Percentiles rank a stretch among this genome's conserved stretches.
These are phyloP conservation scores for Drosophila mayri DNA, from an alignment of 1,140 invertebrate species.

Conservation along the genomic window DNA sequence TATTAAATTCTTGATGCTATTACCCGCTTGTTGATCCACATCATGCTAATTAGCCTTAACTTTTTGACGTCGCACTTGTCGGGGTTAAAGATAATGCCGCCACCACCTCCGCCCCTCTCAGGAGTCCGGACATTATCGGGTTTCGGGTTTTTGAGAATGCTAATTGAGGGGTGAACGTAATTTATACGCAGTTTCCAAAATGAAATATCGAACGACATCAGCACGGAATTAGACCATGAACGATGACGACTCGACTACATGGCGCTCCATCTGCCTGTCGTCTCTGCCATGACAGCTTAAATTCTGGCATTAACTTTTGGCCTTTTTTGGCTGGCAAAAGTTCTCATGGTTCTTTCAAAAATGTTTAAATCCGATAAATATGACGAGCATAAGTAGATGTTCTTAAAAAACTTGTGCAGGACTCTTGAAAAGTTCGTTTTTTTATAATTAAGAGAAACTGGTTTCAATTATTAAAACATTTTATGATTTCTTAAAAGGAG, in stretches of 20 bases:
- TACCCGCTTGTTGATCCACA: slow-evolving; percentile 51
- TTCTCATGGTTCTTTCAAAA: slow-evolving; percentile 14
- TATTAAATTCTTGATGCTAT: slow-evolving; percentile 43
- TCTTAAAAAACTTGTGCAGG: neutral
- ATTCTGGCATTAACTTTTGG: slow-evolving; percentile 13
- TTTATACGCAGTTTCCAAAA: slow-evolving; percentile 31
- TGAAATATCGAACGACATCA: slow-evolving; percentile 39
- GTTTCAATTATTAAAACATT: neutral
- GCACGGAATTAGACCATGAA: slow-evolving; percentile 6
- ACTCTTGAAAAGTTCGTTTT: neutral
- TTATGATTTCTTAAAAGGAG: neutral
- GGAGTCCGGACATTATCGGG: slow-evolving; percentile 34
- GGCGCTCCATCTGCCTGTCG: slow-evolving; percentile 8
- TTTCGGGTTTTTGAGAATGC: slow-evolving; percentile 37
- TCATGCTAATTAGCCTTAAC: slow-evolving; percentile 51
- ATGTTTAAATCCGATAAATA: slow-evolving; percentile 9
- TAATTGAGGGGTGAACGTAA: slow-evolving; percentile 47
- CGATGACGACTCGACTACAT: slow-evolving; percentile 4
- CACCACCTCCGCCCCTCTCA: neutral
- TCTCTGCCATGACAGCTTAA: slow-evolving; percentile 21
- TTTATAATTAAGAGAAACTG: neutral
- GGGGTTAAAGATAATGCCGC: slow-evolving; percentile 29
- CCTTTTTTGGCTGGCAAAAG: slow-evolving; percentile 23
- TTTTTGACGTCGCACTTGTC: slow-evolving; percentile 42
- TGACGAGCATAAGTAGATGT: slow-evolving; percentile 10